Evolutionary conservation across 2,888 invertebrate species (phyloP).

Genomic region (Thalpophila matura): DNA sequence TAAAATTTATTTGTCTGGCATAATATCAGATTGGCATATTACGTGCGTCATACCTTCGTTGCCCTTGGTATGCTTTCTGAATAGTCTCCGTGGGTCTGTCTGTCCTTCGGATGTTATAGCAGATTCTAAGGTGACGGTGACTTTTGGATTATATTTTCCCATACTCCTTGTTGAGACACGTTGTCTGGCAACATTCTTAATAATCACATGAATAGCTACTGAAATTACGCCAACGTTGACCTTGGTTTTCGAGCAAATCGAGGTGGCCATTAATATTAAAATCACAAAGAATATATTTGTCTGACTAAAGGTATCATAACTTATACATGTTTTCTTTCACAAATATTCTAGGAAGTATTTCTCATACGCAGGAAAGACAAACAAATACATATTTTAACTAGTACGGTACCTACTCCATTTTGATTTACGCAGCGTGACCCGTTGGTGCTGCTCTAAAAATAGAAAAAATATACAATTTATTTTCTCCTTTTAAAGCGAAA

Average conservation of each 20-base stretch:
- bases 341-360: conserved; percentile 33
- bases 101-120: conserved; percentile 38
- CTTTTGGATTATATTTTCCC: conserved; percentile 7
- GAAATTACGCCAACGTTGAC: conserved; percentile 1
- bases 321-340: conserved; percentile 34
- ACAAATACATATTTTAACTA: conserved; percentile 32
- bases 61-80: conserved; percentile 47
- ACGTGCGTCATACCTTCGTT: conserved; percentile 54
- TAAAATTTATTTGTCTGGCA: conserved; percentile 54
- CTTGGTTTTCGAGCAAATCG: conserved; percentile 18
- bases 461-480: conserved; percentile 18
- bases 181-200: not conserved
- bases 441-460: conserved; percentile 13
- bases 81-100: not conserved
- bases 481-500: conserved; percentile 24
- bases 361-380: conserved; percentile 1
- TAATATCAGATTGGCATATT: conserved; percentile 34
- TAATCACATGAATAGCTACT: not conserved
- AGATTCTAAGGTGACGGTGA: conserved; percentile 4
- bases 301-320: conserved; percentile 27
- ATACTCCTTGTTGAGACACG: not conserved
- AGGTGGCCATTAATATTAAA: conserved; percentile 34
- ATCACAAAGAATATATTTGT: conserved; percentile 34
- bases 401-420: conserved; percentile 13
- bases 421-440: conserved; percentile 28